Conservation (phyloP, 2,797 vertebrate species). For the Galaxias olidus region DNA sequence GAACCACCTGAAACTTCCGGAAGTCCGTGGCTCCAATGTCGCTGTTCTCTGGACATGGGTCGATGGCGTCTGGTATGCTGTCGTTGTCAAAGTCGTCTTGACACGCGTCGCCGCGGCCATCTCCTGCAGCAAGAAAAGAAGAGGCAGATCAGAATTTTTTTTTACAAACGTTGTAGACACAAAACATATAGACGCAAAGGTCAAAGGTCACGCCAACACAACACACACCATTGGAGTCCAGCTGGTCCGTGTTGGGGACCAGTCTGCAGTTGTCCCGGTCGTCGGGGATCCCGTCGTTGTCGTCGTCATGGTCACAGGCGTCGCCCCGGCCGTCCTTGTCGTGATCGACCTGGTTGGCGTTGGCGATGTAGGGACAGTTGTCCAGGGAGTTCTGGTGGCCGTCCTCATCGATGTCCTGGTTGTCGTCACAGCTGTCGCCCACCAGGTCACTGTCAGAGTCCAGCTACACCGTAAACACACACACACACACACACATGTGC, state of each 20-base stretch:
- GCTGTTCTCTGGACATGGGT: constrained; percentile 91
- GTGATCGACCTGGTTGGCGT: constrained; percentile 94
- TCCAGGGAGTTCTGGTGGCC: constrained; percentile 96
- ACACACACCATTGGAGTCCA: constrained; percentile 84
- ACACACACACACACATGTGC: not conserved
- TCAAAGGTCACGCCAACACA: not conserved
- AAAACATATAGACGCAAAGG: constrained; percentile 18
- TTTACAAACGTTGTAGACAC: not conserved
- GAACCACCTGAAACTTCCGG: constrained; percentile 94
- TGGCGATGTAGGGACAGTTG: constrained; percentile 94
- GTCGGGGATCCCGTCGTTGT: constrained; percentile 92
- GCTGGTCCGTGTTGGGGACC: constrained; percentile 85
- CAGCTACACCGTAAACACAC: constrained; percentile 60
- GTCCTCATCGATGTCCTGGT: constrained; percentile 93
- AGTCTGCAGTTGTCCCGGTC: constrained; percentile 96
- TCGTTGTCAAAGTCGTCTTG: constrained; percentile 97
- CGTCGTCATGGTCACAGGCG: constrained; percentile 91
- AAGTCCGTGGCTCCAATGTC: constrained; percentile 91
- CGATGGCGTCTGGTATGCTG: constrained; percentile 86
- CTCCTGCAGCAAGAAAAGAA: constrained; percentile 70
- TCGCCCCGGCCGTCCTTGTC: constrained; percentile 92
- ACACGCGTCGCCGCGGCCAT: constrained; percentile 89
- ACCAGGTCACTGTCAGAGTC: constrained; percentile 93
- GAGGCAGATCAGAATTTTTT: constrained; percentile 11
- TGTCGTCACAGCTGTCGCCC: constrained; percentile 92